phyloP scores from a whole-genome alignment of 35 echinoderm and acorn worm genomes.

The Apostichopus parvimensis region DNA sequence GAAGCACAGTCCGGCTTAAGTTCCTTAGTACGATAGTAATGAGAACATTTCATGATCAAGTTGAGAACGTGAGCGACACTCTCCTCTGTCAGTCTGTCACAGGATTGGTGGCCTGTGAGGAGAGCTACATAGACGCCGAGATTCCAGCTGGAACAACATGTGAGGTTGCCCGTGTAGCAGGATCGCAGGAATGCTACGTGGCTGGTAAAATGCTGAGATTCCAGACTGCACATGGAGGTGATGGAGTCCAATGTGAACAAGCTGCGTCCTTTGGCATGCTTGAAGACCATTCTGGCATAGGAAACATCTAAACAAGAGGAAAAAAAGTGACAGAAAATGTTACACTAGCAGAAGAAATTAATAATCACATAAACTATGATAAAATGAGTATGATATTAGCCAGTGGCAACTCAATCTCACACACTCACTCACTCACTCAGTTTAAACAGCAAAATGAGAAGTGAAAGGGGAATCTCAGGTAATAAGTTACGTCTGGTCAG shows the following conservation, averaged over 20 bases:
- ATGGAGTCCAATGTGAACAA: slow-evolving; percentile 76
- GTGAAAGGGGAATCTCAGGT: too few species aligned
- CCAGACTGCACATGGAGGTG: slow-evolving; percentile 81
- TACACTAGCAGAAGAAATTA: not conserved
- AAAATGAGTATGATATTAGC: too few species aligned
- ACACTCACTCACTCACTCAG: too few species aligned
- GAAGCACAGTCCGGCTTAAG: slow-evolving; percentile 63
- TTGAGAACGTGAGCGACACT: slow-evolving; percentile 61
- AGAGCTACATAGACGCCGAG: slow-evolving; percentile 82
- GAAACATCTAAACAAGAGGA: slow-evolving; percentile 42
- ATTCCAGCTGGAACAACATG: slow-evolving; percentile 89
- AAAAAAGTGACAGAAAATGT: not conserved
- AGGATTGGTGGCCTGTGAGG: slow-evolving; percentile 70
- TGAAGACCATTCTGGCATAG: slow-evolving; percentile 87
- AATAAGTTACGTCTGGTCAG: too few species aligned
- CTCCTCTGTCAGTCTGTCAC: slow-evolving; percentile 59
- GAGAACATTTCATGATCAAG: slow-evolving; percentile 78
- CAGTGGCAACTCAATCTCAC: too few species aligned
- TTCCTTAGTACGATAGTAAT: slow-evolving; percentile 82
- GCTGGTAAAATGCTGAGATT: slow-evolving; percentile 47
- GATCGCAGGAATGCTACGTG: slow-evolving; percentile 67
- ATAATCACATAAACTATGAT: too few species aligned
- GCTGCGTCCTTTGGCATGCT: slow-evolving; percentile 26
- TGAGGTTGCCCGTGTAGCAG: slow-evolving; percentile 64
- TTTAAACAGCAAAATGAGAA: too few species aligned